A percentile compares a stretch with the other conserved stretches of the same genome.
Evolutionary conservation across 2,888 invertebrate genomes (phyloP).

Genomic region (Drosophila nigricruria): DNA sequence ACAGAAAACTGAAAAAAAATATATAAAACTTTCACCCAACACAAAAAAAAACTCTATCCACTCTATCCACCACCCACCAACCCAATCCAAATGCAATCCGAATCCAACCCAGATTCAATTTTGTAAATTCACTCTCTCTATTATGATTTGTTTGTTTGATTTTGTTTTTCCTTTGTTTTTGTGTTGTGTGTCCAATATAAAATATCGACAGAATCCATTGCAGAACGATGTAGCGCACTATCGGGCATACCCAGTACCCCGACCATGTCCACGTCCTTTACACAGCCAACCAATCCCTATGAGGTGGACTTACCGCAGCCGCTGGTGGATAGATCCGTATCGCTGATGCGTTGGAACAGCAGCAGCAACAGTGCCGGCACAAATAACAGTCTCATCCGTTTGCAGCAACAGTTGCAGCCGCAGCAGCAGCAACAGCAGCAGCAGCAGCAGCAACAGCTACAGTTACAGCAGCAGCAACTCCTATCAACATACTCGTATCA

Average conservation of each 20-base stretch:
- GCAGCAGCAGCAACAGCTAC: constrained; percentile 45
- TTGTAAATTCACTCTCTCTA: constrained; percentile 12
- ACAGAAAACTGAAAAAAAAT: constrained; percentile 32
- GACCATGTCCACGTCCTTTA: constrained; percentile 85
- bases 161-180: constrained; percentile 33
- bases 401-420: constrained; percentile 67
- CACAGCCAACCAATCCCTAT: constrained; percentile 87
- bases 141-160: constrained; percentile 17
- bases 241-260: constrained; percentile 85
- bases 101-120: constrained; percentile 23
- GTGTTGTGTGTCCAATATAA: constrained; percentile 66
- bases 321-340: constrained; percentile 89
- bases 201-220: constrained; percentile 81
- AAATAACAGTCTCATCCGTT: constrained; percentile 76
- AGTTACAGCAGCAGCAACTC: constrained; percentile 43
- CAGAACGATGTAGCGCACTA: constrained; percentile 91
- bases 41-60: constrained; percentile 3
- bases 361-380: constrained; percentile 53
- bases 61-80: not conserved
- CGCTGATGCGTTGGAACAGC: constrained; percentile 86
- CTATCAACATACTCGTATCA: constrained; percentile 50
- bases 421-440: constrained; percentile 40
- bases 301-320: constrained; percentile 91
- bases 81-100: constrained; percentile 6
- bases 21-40: constrained; percentile 30